Evolutionary conservation across 2,888 invertebrate species (phyloP).

Genomic region (Caenorhabditis drosophilae): DNA sequence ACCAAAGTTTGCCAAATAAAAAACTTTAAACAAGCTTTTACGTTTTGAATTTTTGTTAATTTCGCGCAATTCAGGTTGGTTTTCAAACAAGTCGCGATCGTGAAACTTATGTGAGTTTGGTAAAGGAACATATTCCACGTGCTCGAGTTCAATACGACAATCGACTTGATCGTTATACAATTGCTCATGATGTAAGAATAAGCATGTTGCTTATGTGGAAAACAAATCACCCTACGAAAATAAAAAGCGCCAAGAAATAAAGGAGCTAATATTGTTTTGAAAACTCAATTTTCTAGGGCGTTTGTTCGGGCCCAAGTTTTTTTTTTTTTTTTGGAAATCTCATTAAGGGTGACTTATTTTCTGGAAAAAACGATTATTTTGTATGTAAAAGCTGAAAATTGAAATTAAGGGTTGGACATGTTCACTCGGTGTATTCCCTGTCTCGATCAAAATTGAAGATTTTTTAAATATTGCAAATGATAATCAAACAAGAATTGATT

Average conservation of each 20-base stretch:
- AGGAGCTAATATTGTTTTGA: too few species aligned
- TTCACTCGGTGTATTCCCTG: slow-evolving; percentile 64
- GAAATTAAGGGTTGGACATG: slow-evolving; percentile 54
- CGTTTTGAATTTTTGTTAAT: too few species aligned
- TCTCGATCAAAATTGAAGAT: slow-evolving; percentile 64
- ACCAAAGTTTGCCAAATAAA: slow-evolving; percentile 56
- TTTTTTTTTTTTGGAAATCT: too few species aligned
- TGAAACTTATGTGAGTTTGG: slow-evolving; percentile 52
- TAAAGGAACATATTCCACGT: slow-evolving; percentile 41
- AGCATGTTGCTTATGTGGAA: too few species aligned
- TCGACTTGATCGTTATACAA: slow-evolving; percentile 52
- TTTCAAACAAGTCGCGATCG: slow-evolving; percentile 64
- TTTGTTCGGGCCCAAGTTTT: too few species aligned
- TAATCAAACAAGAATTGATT: slow-evolving; percentile 40
- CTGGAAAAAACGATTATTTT: neutral
- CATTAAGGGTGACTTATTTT: too few species aligned
- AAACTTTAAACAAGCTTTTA: neutral
- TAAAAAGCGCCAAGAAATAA: too few species aligned
- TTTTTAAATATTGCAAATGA: slow-evolving; percentile 54
- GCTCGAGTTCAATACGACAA: slow-evolving; percentile 54
- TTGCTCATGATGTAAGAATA: slow-evolving; percentile 46
- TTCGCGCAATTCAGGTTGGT: slow-evolving; percentile 58
- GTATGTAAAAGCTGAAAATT: neutral
- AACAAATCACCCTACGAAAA: too few species aligned
- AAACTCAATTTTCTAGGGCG: too few species aligned